Conservation (phyloP, 2,888 invertebrate genomes). For the Bruchidius siliquastri region DNA sequence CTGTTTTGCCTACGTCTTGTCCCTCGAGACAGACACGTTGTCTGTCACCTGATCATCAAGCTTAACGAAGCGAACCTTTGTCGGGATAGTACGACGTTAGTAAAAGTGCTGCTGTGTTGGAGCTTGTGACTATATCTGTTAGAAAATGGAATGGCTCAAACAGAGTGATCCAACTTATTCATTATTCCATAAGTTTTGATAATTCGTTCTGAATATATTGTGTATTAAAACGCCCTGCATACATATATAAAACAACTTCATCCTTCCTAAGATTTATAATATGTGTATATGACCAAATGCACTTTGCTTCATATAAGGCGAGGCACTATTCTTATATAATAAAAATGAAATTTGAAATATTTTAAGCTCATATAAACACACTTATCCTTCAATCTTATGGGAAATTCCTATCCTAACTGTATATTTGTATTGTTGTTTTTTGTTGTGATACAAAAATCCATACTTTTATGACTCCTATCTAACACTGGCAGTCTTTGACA, state of each 20-base stretch:
- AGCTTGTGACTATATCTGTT: no score
- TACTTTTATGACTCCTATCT: not conserved
- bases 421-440: slow-evolving; percentile 17
- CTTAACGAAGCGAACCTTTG: no score
- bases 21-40: no score
- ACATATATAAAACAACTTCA: not conserved
- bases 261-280: not conserved
- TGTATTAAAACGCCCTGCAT: not conserved
- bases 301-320: slow-evolving; percentile 46
- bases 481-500: slow-evolving; percentile 50
- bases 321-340: slow-evolving; percentile 49
- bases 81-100: no score
- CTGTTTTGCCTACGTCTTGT: no score
- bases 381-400: slow-evolving; percentile 32
- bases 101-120: no score
- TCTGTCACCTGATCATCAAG: no score
- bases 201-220: not conserved
- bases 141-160: no score
- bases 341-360: slow-evolving; percentile 26
- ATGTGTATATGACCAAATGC: slow-evolving; percentile 23
- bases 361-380: slow-evolving; percentile 64
- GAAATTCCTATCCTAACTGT: slow-evolving; percentile 7
- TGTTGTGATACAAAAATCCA: not conserved
- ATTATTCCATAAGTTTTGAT: no score
- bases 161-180: no score